phyloP scores from a whole-genome alignment of 2,797 vertebrate genomes.

The Cichlasoma orientale region DNA sequence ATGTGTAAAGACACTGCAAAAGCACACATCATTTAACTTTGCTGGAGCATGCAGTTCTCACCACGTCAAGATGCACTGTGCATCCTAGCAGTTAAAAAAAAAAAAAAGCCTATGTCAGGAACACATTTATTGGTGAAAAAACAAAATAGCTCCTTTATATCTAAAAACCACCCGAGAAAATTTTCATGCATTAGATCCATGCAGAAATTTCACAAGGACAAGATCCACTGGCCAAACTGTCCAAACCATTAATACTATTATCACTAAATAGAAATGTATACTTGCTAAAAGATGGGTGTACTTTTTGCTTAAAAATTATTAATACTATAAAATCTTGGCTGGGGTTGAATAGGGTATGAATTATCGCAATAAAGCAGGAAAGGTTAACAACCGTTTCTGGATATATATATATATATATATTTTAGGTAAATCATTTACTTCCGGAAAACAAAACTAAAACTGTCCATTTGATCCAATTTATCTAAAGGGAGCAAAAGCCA shows the following conservation, averaged over 20 bases:
- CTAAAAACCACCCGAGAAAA: slow-evolving; percentile 53
- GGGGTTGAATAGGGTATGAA: slow-evolving; percentile 12
- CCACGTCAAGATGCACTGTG: slow-evolving; percentile 17
- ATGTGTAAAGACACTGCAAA: slow-evolving; percentile 60
- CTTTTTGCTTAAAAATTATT: slow-evolving; percentile 32
- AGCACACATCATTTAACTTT: slow-evolving; percentile 55
- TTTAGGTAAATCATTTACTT: slow-evolving; percentile 24
- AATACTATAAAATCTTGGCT: slow-evolving; percentile 30
- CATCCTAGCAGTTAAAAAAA: slow-evolving; percentile 25
- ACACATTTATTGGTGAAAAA: slow-evolving; percentile 46
- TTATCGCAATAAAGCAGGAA: slow-evolving; percentile 17
- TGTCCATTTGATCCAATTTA: slow-evolving; percentile 29
- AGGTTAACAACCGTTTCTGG: slow-evolving; percentile 10
- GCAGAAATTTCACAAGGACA: slow-evolving; percentile 68
- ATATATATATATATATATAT: background rate
- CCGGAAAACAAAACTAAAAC: slow-evolving; percentile 44
- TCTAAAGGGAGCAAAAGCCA: slow-evolving; percentile 46
- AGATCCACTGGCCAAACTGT: slow-evolving; percentile 30
- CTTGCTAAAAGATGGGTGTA: slow-evolving; percentile 2
- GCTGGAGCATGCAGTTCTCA: slow-evolving; percentile 74
- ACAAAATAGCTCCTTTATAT: slow-evolving; percentile 46
- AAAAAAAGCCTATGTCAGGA: slow-evolving; percentile 33
- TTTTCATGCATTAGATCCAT: slow-evolving; percentile 73
- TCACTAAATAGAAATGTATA: slow-evolving; percentile 30
- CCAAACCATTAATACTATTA: slow-evolving; percentile 43